Base-by-base conservation (phyloP, 2,797 vertebrate species). In the Manis pentadactyla region DNA sequence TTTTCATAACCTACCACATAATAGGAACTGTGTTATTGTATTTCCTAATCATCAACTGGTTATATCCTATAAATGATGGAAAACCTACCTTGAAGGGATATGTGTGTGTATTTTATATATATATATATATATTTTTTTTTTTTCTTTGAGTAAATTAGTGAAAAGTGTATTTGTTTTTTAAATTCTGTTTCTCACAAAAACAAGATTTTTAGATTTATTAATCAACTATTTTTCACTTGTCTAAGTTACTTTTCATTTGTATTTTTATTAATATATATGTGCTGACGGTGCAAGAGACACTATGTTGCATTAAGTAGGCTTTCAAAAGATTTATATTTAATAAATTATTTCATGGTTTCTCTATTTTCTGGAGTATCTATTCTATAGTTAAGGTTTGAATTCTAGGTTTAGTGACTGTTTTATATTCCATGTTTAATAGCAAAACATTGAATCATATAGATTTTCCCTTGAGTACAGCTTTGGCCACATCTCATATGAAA, bases 351-450 rank as follows among this genome's bases (percentile, higher is more conserved):
- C 4, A 25, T 68, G 21, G 8, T 88, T 85, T 92, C 46, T 86
- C 37, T 19, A 29, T 51, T 66, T 93, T 87, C 57, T 87, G 21
- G 64, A 74, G 42, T 93, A 91, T 73, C 51, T 92, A 77, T 84
- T 66, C 88, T 88, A 55, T 49, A 91, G 34, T 51, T 94, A 91
- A 71, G 25, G 31, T 77, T 85, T 85, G 49, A 95, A 23, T 78
- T 93, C 92, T 49, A 51, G 31, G 46, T 21, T 86, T 94, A 66
- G 51, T 39, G 79, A 64, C 19, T 86, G 77, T 73, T 88, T 88
- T 34, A 55, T 79, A 53, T 69, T 88, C 25, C 23, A 81, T 92
- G 34, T 68, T 92, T 92, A 51, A 74, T 37, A 96, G 34, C 23
- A 84, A 84, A 87, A 55, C 27, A 61, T 73, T 37, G 61, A 93